Conservation (phyloP, 2,113 vertebrate species). For the Aepyceros melampus region DNA sequence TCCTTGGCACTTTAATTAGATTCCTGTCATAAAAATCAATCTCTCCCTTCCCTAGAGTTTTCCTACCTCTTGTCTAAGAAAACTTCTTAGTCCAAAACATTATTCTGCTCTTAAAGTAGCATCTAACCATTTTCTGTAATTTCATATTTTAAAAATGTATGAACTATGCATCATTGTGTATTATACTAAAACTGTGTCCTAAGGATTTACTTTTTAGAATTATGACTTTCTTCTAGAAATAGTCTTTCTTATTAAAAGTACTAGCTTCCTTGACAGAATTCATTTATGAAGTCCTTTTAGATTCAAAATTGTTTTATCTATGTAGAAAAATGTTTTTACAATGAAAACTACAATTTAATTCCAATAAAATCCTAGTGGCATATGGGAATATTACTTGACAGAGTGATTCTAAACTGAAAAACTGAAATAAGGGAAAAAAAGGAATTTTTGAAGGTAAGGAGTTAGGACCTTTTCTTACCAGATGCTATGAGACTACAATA, state of each 20-base stretch:
- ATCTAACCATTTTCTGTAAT: neutral
- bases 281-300: neutral
- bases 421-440: neutral
- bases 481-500: neutral
- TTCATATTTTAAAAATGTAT: neutral
- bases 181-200: neutral
- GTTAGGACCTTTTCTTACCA: neutral
- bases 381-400: neutral
- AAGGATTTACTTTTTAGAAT: constrained; percentile 1
- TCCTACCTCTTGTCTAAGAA: neutral
- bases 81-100: neutral
- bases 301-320: neutral
- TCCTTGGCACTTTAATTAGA: neutral
- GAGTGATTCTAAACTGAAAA: neutral
- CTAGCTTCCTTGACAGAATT: neutral
- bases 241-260: constrained; percentile 4
- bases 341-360: neutral
- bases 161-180: neutral
- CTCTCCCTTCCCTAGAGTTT: neutral
- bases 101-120: neutral
- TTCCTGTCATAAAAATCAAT: neutral
- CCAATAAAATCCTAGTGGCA: neutral
- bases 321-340: neutral
- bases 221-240: neutral
- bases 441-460: neutral